Percentiles rank a stretch among this genome's conserved stretches.
Evolutionary conservation across 2,113 vertebrate species (phyloP).

Genomic region (rabbit (Oryctolagus cuniculus)): mOryCun1.1 NC_091442.1:102141001-102141500

Average conservation of each 20-base stretch:
- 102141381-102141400: no score
- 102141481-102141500: conserved; percentile 23
- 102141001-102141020: background rate
- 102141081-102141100: background rate
- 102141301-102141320: no score
- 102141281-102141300: no score
- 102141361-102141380: no score
- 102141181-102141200: background rate
- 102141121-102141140: background rate
- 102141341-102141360: no score
- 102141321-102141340: no score
- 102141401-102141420: no score
- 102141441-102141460: background rate
- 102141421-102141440: no score
- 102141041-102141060: background rate
- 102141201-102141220: background rate
- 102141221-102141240: no score
- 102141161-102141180: background rate
- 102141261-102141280: no score
- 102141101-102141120: background rate
- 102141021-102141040: conserved; percentile 37
- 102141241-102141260: no score
- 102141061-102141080: conserved; percentile 11
- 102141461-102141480: conserved; percentile 23
- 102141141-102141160: background rate